Conservation (phyloP, 1,140 invertebrate species). For the Telenomus remus region DNA sequence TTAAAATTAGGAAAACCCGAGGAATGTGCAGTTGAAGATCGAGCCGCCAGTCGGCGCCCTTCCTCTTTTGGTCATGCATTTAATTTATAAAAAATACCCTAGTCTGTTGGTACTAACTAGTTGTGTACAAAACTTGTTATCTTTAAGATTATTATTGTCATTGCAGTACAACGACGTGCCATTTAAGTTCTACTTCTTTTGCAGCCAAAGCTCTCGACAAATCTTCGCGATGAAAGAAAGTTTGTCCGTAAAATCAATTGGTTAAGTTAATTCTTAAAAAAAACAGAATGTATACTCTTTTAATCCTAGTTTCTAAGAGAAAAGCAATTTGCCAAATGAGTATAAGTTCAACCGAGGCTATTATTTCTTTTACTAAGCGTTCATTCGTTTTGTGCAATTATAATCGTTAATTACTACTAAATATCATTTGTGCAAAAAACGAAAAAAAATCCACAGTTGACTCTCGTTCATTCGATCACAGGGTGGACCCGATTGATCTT, state of each 20-base stretch:
- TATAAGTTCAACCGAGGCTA: constrained; percentile 28
- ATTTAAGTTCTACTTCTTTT: constrained; percentile 28
- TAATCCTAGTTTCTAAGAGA: constrained; percentile 33
- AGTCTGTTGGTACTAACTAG: constrained; percentile 8
- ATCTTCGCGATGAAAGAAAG: background rate
- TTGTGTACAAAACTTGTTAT: background rate
- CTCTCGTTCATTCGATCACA: background rate
- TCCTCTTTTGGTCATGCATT: constrained; percentile 13
- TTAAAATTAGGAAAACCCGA: constrained; percentile 69
- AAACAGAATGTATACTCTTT: constrained; percentile 23
- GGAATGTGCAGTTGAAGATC: constrained; percentile 71
- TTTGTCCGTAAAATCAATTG: background rate
- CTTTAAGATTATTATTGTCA: background rate
- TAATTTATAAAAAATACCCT: constrained; percentile 26
- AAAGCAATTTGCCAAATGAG: constrained; percentile 45
- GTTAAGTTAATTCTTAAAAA: background rate
- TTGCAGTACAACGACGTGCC: constrained; percentile 29
- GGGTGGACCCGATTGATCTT: background rate
- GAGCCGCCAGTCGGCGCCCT: constrained; percentile 5
- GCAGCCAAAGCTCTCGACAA: background rate
- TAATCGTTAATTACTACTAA: constrained; percentile 6
- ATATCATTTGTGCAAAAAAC: too few relatives aligned
- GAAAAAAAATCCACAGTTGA: background rate
- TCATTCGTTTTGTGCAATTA: constrained; percentile 38
- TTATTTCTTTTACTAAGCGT: constrained; percentile 24